Base-by-base conservation (phyloP, 2,113 vertebrate genomes). In the Desmodus rotundus region DNA sequence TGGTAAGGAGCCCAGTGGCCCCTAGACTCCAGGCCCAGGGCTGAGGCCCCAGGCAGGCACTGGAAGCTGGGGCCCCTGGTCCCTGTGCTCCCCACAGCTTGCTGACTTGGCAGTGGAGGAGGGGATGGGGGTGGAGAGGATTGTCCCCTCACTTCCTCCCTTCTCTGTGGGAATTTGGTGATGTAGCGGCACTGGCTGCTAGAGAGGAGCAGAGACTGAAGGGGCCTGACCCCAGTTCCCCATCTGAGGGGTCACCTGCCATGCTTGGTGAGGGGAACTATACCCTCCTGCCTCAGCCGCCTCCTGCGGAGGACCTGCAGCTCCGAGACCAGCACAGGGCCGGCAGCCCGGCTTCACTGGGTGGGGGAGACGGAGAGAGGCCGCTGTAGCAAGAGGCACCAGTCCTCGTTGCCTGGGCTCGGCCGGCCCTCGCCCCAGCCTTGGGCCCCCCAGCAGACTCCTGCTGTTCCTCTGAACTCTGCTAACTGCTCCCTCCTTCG, bases 361-460 rank as follows among this genome's bases (percentile, higher is more conserved):
- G 65, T 17, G 15, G 52, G 5, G 20, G 70, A n/a, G 12, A 6
- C 50, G 15, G 10, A 6, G 45, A 67, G 43, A 5, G 28, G 28
- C 4, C 6, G 45, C 1, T 10, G 9, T 12, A 16, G 58, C 2
- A 0, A 47, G 73, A 6, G 36, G 22, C 13, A 4, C 31, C n/a
- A 41, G 26, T 2, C 5, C 2, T n/a, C 47, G 20, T 38, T 50
- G 56, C 16, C n/a, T n/a, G n/a, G n/a, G n/a, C n/a, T n/a, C n/a
- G n/a, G n/a, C n/a, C 70, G 24, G 24, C 45, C 8, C 74, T 74
- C 14, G 5, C 9, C 19, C 38, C 19, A 4, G 8, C 22, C 15
- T 58, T 15, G 2, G 38, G 7, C 52, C 43, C 58, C 22, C n/a
- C 14, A 50, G 89, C n/a, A 47, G 31, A 41, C 38, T 17, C 9